A percentile compares a stretch with the other conserved stretches of the same genome.
phyloP scores from a whole-genome alignment of 2,797 vertebrate genomes.

The Galagoides demidoff region DNA sequence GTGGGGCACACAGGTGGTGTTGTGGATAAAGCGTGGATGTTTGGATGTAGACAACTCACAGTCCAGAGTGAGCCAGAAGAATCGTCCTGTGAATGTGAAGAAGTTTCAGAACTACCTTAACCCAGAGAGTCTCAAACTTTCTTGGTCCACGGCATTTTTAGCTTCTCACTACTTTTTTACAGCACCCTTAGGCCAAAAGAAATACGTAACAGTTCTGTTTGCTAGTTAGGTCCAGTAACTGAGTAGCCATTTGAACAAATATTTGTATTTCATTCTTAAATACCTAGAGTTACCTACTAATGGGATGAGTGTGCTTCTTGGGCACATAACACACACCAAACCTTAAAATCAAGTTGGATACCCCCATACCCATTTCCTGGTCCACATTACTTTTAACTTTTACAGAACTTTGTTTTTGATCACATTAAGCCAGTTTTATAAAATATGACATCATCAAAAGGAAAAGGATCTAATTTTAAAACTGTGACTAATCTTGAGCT shows the following conservation, averaged over 20 bases:
- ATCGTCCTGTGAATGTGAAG: neutral
- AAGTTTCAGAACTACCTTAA: neutral
- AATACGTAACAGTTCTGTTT: neutral
- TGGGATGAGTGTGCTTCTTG: neutral
- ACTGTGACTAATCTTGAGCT: neutral
- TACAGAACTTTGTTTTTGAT: neutral
- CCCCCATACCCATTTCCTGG: neutral
- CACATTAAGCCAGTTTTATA: neutral
- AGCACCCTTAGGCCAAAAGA: neutral
- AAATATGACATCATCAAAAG: neutral
- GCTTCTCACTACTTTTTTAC: neutral
- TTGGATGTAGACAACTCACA: neutral
- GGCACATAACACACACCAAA: neutral
- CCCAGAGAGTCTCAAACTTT: neutral
- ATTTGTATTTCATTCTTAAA: neutral
- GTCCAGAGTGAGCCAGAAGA: neutral
- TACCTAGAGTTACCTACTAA: neutral
- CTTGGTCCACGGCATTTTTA: neutral
- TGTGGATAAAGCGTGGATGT: neutral
- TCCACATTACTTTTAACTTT: neutral
- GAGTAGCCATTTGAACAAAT: neutral
- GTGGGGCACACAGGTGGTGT: neutral
- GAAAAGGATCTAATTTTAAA: neutral
- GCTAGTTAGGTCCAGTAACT: conserved; percentile 5
- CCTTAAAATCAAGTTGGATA: neutral